Percentiles rank a stretch among this genome's conserved stretches.
These are phyloP conservation scores for Odontesthes bonariensis DNA, from an alignment of 2,113 vertebrate species.

Conservation along the genomic window DNA sequence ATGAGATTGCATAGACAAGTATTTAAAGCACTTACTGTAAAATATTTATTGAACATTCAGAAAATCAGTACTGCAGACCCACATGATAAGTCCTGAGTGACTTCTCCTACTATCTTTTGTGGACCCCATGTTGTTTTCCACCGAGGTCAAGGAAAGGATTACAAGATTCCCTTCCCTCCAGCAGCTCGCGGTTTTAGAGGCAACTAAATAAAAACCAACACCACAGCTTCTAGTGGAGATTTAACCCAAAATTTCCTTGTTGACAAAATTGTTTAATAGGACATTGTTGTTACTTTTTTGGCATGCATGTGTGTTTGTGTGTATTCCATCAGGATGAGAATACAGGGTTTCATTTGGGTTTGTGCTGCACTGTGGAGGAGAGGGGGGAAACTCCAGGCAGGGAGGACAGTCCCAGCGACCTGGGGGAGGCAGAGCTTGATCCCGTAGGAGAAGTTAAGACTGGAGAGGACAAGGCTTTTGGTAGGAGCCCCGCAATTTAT, in stretches of 20 bases:
- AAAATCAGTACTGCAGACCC: too few relatives aligned
- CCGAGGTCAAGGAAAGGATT: too few relatives aligned
- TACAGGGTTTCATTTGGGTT: constrained; percentile 68
- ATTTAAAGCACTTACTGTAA: too few relatives aligned
- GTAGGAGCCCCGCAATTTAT: constrained; percentile 68
- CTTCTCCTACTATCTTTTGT: too few relatives aligned
- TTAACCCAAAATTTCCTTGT: background rate
- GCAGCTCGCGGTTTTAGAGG: too few relatives aligned
- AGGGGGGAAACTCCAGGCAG: constrained; percentile 90
- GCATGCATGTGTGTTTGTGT: background rate
- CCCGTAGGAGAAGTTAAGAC: constrained; percentile 80
- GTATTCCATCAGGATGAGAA: constrained; percentile 72
- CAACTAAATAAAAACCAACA: too few relatives aligned
- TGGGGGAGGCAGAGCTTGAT: constrained; percentile 89
- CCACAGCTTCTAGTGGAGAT: too few relatives aligned
- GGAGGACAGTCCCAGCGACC: constrained; percentile 88
- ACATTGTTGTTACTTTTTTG: background rate
- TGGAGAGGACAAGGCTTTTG: constrained; percentile 89
- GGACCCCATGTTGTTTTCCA: too few relatives aligned
- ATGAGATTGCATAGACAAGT: too few relatives aligned
- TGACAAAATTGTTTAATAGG: background rate
- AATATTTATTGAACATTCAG: too few relatives aligned
- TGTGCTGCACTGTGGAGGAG: constrained; percentile 81
- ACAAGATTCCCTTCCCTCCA: too few relatives aligned
- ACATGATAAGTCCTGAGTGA: too few relatives aligned